Evolutionary conservation across 2,113 vertebrate genomes (phyloP).

Genomic region (Pterocles burchelli): DNA sequence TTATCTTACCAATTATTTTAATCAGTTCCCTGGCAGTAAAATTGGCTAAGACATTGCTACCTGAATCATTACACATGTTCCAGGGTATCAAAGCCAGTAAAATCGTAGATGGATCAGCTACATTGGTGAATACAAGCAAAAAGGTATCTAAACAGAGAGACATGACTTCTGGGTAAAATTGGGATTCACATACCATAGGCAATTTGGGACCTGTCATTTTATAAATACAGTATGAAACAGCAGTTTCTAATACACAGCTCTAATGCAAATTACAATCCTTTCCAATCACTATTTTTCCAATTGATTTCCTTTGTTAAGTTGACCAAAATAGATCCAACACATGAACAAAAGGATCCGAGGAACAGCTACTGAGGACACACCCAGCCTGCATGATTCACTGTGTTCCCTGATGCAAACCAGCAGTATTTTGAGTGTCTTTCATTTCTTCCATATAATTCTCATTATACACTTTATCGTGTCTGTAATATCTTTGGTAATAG

Average conservation of each 20-base stretch:
- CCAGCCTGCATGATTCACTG: neutral
- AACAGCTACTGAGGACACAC: neutral
- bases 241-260: neutral
- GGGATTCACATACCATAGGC: neutral
- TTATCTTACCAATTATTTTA: neutral
- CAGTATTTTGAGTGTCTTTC: neutral
- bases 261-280: neutral
- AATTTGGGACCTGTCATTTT: neutral
- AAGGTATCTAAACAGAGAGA: neutral
- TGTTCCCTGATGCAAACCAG: neutral
- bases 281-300: neutral
- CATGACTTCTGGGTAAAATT: neutral
- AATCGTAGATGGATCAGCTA: neutral
- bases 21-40: neutral
- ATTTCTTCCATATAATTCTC: neutral
- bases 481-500: neutral
- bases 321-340: neutral
- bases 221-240: neutral
- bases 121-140: neutral
- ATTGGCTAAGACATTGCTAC: neutral
- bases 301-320: neutral
- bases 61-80: neutral
- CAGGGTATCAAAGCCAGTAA: neutral
- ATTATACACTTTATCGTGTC: neutral
- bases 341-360: neutral